Evolutionary conservation across 1,140 invertebrate species (phyloP).

Genomic region (Calliopsis andreniformis): DNA sequence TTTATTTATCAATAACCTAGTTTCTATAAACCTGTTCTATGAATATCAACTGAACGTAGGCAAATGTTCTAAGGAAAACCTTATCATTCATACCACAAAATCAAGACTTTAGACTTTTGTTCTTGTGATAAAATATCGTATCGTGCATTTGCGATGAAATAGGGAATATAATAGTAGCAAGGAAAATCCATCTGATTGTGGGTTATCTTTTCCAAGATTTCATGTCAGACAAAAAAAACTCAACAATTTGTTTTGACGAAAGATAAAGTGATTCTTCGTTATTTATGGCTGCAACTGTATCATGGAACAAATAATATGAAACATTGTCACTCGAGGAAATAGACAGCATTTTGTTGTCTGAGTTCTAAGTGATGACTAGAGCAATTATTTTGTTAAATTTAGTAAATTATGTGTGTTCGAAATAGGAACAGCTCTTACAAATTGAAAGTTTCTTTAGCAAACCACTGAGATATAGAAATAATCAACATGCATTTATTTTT

Average conservation of each 20-base stretch:
- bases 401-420: no score
- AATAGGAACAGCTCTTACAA: no score
- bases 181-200: background rate
- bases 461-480: no score
- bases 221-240: background rate
- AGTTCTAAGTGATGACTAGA: no score
- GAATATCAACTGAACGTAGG: background rate
- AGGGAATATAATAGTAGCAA: no score
- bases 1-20: background rate
- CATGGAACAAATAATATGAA: no score
- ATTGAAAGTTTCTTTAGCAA: no score
- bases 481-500: no score
- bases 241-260: background rate
- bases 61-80: background rate
- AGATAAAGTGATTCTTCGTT: background rate
- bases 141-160: no score
- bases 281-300: background rate
- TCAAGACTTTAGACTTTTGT: background rate
- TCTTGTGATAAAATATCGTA: background rate
- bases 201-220: background rate
- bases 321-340: no score
- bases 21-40: constrained; percentile 1
- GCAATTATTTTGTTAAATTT: no score
- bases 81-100: constrained; percentile 27
- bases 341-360: no score